Base-by-base conservation (phyloP, 2,888 invertebrate genomes). In the Apodemia zela region DNA sequence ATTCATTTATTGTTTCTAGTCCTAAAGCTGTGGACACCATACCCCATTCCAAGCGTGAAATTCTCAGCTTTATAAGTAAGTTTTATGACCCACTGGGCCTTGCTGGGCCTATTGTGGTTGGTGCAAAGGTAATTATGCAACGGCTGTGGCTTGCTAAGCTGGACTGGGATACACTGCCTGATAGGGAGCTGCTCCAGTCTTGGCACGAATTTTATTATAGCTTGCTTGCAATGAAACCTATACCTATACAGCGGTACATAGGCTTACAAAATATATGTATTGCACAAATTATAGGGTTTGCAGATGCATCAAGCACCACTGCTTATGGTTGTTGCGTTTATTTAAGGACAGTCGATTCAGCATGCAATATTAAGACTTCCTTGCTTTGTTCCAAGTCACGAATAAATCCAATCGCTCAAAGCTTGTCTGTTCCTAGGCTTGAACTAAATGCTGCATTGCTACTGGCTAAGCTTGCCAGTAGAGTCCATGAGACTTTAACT, bases 401-500 rank as follows among this genome's bases (percentile, higher is more conserved):
- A 18, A 61, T 71, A 1, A 69, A 69, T 42, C 69, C 69, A 6
- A 15, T 58, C 0, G 11, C 33, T 0, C 45, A 63, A 1, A 15
- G 58, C 11, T 33, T 68, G 8, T 63, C 66, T 0, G 61, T 66
- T 10, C 68, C 69, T 0, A 45, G 69, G 4, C 45, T 68, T 7
- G 69, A 71, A 42, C 21, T 71, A 17, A 71, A 68, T 63, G 68
- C 66, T 7, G 65, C 65, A 10, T 42, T 71, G 13, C 45, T 71
- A 10, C 60, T 71, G 6, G 47, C 65, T 10, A 69, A 38, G 15
- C 54, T 67, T 17, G 62, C 63, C 11, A 17, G 15, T 1, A 66
- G 11, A 35, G 63, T 62, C 1, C 60, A 64, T 59, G 10, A 58
- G 0, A 66, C 63, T n/a, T 17, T 66, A n/a, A 54, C 29, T 2